Evolutionary conservation across 1,140 invertebrate species (phyloP).

Genomic region (Pinna nobilis): DNA sequence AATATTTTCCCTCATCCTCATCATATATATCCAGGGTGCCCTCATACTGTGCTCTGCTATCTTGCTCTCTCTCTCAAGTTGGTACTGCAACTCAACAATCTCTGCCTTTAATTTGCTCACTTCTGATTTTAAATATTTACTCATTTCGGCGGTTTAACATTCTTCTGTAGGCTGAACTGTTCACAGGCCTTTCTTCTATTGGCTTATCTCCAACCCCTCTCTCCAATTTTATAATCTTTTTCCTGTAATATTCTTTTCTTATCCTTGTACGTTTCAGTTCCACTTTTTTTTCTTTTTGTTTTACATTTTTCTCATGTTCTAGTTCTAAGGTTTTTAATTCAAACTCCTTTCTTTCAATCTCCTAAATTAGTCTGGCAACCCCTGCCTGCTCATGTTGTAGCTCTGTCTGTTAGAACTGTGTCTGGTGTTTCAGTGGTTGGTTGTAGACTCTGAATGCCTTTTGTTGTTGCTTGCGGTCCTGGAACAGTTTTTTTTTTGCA

Average conservation of each 20-base stretch:
- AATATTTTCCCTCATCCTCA: slow-evolving; percentile 6
- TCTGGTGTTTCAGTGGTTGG: neutral
- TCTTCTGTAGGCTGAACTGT: too few relatives aligned
- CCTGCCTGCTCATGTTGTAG: neutral
- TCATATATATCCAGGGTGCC: slow-evolving; percentile 7
- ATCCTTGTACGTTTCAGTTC: neutral
- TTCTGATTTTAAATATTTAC: too few relatives aligned
- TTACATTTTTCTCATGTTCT: neutral
- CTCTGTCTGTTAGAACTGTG: neutral
- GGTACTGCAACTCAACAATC: neutral
- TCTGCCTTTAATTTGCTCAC: too few relatives aligned
- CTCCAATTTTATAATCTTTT: neutral
- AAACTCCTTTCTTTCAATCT: too few relatives aligned
- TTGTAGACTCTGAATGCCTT: neutral
- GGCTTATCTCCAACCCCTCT: neutral
- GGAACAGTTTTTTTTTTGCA: neutral
- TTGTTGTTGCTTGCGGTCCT: too few relatives aligned
- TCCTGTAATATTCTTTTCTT: neutral
- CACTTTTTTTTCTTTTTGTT: neutral
- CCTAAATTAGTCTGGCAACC: neutral
- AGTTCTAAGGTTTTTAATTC: neutral
- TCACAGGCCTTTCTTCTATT: neutral
- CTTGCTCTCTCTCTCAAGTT: neutral
- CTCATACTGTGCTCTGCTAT: neutral
- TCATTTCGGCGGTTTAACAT: too few relatives aligned